Percentiles rank a stretch among this genome's conserved stretches.
phyloP scores from a whole-genome alignment of 2,113 vertebrate species.

The Diglossa brunneiventris region DNA sequence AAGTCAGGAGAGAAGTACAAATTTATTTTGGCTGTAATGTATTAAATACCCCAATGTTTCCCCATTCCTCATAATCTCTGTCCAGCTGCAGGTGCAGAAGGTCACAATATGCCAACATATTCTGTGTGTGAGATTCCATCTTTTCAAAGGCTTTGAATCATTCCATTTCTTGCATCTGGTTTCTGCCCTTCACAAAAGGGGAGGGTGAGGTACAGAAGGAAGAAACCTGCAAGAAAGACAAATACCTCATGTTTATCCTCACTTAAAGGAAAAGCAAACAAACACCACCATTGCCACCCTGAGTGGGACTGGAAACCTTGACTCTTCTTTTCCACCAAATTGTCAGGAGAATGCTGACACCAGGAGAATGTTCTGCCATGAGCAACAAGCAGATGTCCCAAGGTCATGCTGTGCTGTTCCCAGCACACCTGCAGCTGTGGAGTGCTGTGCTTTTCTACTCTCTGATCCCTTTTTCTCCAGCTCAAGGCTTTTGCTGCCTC shows the following conservation, averaged over 20 bases:
- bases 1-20: not conserved
- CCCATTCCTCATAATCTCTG: not conserved
- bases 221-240: not conserved
- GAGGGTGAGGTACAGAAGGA: not conserved
- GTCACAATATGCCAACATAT: not conserved
- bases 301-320: not conserved
- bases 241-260: not conserved
- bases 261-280: not conserved
- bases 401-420: not conserved
- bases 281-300: not conserved
- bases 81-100: not conserved
- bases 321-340: not conserved
- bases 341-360: not conserved
- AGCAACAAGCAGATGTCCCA: not conserved
- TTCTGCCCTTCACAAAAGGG: not conserved
- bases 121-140: not conserved
- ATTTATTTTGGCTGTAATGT: not conserved
- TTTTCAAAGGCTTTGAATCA: not conserved
- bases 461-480: not conserved
- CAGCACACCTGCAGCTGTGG: not conserved
- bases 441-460: not conserved
- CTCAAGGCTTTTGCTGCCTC: not conserved
- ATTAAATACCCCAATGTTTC: not conserved
- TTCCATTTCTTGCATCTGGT: not conserved
- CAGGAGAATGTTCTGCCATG: not conserved